These are phyloP conservation scores for Melospiza georgiana DNA, from an alignment of 2,113 vertebrate species.

Conservation along the genomic window DNA sequence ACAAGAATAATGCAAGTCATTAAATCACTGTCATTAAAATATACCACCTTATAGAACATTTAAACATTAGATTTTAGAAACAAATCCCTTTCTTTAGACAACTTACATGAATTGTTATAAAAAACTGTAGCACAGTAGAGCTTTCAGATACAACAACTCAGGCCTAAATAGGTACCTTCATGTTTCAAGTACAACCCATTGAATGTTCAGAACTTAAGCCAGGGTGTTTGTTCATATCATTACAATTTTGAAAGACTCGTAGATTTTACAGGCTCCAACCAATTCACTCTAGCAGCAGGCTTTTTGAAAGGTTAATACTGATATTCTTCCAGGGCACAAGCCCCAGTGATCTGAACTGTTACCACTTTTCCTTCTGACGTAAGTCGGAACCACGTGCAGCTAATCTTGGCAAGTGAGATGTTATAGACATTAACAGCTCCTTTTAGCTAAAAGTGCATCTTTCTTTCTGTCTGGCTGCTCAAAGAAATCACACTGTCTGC, in stretches of 20 bases:
- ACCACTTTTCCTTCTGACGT: not conserved
- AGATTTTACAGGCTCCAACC: not conserved
- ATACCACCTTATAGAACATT: not conserved
- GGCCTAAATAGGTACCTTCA: not conserved
- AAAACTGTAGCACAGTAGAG: not conserved
- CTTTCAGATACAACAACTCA: not conserved
- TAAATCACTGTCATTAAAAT: not conserved
- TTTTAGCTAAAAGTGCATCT: not conserved
- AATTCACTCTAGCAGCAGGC: not conserved
- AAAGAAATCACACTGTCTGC: not conserved
- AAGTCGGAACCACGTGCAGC: not conserved
- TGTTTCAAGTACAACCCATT: not conserved
- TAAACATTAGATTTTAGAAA: not conserved
- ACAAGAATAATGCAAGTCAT: not conserved
- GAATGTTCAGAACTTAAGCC: not conserved
- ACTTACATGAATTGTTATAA: not conserved
- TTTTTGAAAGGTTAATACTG: not conserved
- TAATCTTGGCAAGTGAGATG: not conserved
- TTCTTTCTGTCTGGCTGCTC: not conserved
- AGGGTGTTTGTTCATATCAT: not conserved
- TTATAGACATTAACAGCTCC: not conserved
- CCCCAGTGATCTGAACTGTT: not conserved
- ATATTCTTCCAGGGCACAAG: not conserved
- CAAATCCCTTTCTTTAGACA: not conserved
- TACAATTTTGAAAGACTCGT: not conserved